Evolutionary conservation across 2,113 vertebrate species (phyloP).

Genomic region (Pseudonaja textilis): DNA sequence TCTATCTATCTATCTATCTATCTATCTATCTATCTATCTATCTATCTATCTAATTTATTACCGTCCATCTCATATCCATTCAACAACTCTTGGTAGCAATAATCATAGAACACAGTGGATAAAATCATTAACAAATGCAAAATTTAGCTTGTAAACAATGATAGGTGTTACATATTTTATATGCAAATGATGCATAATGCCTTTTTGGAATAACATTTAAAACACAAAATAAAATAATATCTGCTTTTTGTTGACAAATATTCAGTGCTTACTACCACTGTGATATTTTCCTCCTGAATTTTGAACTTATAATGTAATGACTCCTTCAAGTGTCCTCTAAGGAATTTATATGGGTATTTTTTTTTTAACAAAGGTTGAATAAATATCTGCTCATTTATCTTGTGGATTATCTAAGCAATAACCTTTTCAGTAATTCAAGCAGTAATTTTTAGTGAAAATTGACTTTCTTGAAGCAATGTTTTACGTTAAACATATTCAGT

Average conservation of each 20-base stretch:
- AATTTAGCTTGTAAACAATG: neutral
- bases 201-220: neutral
- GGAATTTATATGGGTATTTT: neutral
- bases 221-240: neutral
- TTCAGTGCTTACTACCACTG: neutral
- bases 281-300: neutral
- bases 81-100: neutral
- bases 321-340: neutral
- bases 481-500: neutral
- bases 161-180: neutral
- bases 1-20: too few relatives aligned
- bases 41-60: neutral
- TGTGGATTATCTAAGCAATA: neutral
- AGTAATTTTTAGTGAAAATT: neutral
- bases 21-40: too few relatives aligned
- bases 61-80: neutral
- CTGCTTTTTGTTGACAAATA: neutral
- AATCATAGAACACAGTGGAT: neutral
- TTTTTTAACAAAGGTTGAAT: neutral
- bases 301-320: neutral
- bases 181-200: neutral
- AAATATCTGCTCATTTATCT: neutral
- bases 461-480: neutral
- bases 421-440: neutral
- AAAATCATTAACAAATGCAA: neutral